Evolutionary conservation across 2,888 invertebrate genomes (phyloP), one percentile per base, ranked within the genome.

Genomic region (Lochmaea crataegi): DNA sequence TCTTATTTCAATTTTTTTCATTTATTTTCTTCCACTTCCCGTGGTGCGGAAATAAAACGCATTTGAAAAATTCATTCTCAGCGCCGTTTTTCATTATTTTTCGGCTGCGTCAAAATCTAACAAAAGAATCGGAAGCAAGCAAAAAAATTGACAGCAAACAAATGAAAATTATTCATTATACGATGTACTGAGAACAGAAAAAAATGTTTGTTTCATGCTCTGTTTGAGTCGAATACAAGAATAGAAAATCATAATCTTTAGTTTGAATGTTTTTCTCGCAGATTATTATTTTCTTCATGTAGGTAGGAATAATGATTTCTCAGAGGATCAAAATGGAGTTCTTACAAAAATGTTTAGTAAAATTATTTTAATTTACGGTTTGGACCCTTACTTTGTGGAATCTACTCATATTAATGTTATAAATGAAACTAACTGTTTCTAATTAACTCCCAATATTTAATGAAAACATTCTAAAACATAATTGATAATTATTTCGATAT

Each of bases 101-200:
- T 41, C 3, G n/a, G 61, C 61, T 38, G 16, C 41, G 16, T 16
- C 14, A 16, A 61, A 32, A 51, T 51, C 14, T 32, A 32, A 66
- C 71, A 71, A 71, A 61, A 48, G 66, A 71, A 41, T 41, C 38
- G 42, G 53, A 22, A 66, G 53, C 65, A 65, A 71, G 69, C 58
- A 60, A 41, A 18, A 61, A 41, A 61, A 38, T n/a, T 41, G 61
- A 41, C 61, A 6, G 61, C 61, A 16, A 61, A 41, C 61, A 61
- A 61, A 61, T 41, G 60, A 70, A 69, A 67, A 68, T 45, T 72
- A 56, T 66, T 53, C 32, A 69, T 69, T 69, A 69, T 73, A 65
- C 58, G 22, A 48, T n/a, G 18, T 65, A 66, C 61, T n/a, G 18
- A 60, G 53, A 60, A 71, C 65, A 71, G 38, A 71, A 65, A 48